Evolutionary conservation across 2,888 invertebrate species (phyloP).

Genomic region (Calliphora vomitoria): DNA sequence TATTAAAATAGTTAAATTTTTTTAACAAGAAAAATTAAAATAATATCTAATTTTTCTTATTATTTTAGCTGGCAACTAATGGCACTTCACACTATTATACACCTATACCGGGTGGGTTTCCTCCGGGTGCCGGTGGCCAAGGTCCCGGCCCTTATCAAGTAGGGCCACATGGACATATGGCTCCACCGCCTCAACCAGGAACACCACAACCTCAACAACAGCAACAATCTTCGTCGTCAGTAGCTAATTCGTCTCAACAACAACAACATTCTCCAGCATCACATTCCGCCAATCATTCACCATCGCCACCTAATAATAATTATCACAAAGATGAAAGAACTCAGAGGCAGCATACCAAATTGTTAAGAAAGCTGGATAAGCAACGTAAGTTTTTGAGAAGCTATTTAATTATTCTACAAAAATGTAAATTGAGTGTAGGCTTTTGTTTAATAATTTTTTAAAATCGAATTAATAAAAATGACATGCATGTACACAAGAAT

Average conservation of each 20-base stretch:
- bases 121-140: constrained; percentile 85
- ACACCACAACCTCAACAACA: constrained; percentile 75
- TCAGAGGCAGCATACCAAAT: constrained; percentile 91
- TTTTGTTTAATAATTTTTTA: too few relatives aligned
- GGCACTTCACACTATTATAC: constrained; percentile 90
- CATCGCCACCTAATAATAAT: constrained; percentile 87
- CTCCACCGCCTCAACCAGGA: constrained; percentile 78
- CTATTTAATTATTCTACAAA: neutral
- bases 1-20: constrained; percentile 14
- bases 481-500: too few relatives aligned
- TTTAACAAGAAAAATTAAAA: neutral
- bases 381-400: constrained; percentile 85
- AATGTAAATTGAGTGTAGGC: too few relatives aligned
- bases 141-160: constrained; percentile 81
- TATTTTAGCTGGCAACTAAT: constrained; percentile 88
- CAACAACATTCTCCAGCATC: constrained; percentile 84
- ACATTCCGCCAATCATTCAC: constrained; percentile 88
- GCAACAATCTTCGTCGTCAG: constrained; percentile 56
- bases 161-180: constrained; percentile 82
- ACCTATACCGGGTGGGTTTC: constrained; percentile 86
- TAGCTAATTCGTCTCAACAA: constrained; percentile 65
- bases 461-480: too few relatives aligned
- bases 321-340: constrained; percentile 93
- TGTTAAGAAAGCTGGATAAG: constrained; percentile 90
- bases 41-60: constrained; percentile 45